A percentile compares a stretch with the other conserved stretches of the same genome.
phyloP scores from a whole-genome alignment of 2,113 vertebrate species.

The Blennius ocellaris region DNA sequence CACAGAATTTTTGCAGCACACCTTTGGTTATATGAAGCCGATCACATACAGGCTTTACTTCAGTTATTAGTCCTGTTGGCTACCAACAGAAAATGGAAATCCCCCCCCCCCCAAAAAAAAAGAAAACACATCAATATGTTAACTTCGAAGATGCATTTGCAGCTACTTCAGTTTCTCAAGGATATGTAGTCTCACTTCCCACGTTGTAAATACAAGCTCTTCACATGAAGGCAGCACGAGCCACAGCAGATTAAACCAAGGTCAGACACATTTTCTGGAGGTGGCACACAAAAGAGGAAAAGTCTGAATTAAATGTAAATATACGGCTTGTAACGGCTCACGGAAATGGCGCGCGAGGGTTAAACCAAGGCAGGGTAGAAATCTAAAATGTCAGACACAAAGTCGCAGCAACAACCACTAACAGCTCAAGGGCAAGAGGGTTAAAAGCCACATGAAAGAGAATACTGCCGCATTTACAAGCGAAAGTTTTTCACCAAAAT shows the following conservation, averaged over 20 bases:
- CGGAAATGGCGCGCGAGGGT: neutral
- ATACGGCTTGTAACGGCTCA: neutral
- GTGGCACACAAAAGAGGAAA: neutral
- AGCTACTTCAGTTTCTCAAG: no score
- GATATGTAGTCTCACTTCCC: neutral
- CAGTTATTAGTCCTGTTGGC: neutral
- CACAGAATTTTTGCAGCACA: no score
- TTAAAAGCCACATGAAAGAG: constrained; percentile 27
- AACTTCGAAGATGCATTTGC: no score
- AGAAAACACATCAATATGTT: no score
- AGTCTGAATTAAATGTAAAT: neutral
- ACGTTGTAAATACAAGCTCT: constrained; percentile 1
- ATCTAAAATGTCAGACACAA: neutral
- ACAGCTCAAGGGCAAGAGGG: constrained; percentile 21
- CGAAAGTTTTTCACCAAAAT: neutral
- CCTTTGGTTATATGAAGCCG: no score
- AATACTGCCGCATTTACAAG: constrained; percentile 51
- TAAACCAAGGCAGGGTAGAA: neutral
- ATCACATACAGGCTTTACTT: neutral
- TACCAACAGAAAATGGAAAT: no score
- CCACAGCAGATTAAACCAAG: constrained; percentile 7
- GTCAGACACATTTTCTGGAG: constrained; percentile 6
- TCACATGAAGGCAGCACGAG: constrained; percentile 4
- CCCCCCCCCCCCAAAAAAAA: no score
- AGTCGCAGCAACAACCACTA: neutral